phyloP scores from a whole-genome alignment of 2,113 vertebrate species.

The Cyrtonyx montezumae region DNA sequence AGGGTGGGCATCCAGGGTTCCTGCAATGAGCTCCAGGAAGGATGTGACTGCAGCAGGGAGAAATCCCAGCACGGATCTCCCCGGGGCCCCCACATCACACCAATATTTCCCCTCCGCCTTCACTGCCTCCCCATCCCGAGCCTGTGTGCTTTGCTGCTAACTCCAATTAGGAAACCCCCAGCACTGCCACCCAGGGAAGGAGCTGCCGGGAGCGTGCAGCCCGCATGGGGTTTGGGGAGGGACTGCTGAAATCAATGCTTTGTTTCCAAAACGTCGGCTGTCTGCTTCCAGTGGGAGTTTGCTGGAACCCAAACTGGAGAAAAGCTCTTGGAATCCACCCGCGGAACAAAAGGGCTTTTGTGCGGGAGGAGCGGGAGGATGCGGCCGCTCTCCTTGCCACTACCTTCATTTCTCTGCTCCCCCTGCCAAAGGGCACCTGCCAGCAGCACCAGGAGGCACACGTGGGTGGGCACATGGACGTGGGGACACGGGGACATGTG shows the following conservation, averaged over 20 bases:
- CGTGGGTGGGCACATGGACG: accelerated
- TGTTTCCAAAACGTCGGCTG: slow-evolving; percentile 24
- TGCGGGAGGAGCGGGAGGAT: slow-evolving; percentile 39
- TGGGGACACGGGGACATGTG: not conserved
- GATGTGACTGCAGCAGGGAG: not conserved
- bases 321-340: slow-evolving; percentile 56
- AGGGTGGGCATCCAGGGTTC: not conserved
- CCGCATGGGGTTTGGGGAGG: not conserved
- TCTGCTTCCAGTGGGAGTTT: slow-evolving; percentile 40
- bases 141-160: slow-evolving; percentile 2
- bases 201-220: slow-evolving; percentile 16
- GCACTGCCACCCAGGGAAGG: not conserved
- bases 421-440: slow-evolving; percentile 12
- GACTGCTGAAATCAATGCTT: slow-evolving; percentile 24
- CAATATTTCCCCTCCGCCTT: not conserved
- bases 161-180: slow-evolving; percentile 38
- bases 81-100: not conserved
- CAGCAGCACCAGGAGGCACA: accelerated
- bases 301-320: slow-evolving; percentile 41
- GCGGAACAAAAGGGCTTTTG: slow-evolving; percentile 55
- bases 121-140: not conserved
- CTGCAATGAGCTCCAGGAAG: not conserved
- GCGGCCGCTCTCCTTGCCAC: not conserved
- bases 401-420: not conserved
- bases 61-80: not conserved